Evolutionary conservation across 2,113 vertebrate genomes (phyloP).

Genomic region (Cheilinus undulatus): DNA sequence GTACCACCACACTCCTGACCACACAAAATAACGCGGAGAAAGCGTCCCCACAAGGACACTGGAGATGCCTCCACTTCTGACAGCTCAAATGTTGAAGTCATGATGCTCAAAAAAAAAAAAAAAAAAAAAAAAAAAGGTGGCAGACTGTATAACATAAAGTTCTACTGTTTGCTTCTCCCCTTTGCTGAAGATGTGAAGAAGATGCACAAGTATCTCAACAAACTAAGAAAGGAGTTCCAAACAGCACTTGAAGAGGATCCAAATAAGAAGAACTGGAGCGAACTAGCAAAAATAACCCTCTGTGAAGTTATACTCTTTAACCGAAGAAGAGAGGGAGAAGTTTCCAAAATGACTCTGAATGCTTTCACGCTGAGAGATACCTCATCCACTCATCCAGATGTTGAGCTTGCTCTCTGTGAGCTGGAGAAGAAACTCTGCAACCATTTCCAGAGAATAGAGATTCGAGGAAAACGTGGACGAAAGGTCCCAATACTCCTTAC

Average conservation of each 20-base stretch:
- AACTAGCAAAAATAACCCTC: background rate
- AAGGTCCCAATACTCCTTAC: constrained; percentile 33
- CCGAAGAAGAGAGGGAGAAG: background rate
- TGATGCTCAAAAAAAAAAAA: too few species aligned
- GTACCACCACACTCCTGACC: too few species aligned
- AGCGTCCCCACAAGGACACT: too few species aligned
- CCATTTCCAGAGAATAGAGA: constrained; percentile 14
- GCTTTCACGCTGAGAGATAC: constrained; percentile 10
- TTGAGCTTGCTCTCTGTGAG: constrained; percentile 24
- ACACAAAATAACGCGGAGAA: too few species aligned
- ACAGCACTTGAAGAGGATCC: background rate
- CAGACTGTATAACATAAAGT: too few species aligned
- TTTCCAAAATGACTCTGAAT: background rate
- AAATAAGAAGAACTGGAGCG: background rate
- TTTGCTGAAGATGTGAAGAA: constrained; percentile 34
- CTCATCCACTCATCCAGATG: constrained; percentile 13
- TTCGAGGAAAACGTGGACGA: constrained; percentile 6
- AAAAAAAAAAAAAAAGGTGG: too few species aligned
- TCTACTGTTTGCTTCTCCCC: background rate
- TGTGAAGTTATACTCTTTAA: background rate
- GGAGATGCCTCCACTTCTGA: too few species aligned
- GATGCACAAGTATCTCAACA: background rate
- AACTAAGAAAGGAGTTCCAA: background rate
- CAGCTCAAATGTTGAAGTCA: too few species aligned
- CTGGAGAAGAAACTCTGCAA: constrained; percentile 6